A percentile compares a stretch with the other conserved stretches of the same genome.
Evolutionary conservation across 2,113 vertebrate species (phyloP).

Genomic region (Lota lota): DNA sequence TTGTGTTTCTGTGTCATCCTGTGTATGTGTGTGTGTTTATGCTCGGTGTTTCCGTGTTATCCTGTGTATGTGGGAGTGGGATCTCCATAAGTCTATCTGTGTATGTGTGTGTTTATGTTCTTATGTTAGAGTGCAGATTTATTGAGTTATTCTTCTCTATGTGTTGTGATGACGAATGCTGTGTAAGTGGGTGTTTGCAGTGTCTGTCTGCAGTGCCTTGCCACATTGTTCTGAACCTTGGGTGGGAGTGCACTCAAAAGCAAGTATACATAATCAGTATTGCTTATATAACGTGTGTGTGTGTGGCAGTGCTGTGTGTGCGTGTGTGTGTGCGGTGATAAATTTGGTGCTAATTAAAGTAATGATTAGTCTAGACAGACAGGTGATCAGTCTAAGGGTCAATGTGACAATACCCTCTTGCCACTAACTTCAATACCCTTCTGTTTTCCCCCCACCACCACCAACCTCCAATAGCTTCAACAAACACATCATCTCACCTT

Average conservation of each 20-base stretch:
- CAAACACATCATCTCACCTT: no score
- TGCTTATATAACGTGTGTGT: background rate
- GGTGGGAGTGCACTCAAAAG: constrained; percentile 4
- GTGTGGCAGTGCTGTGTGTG: background rate
- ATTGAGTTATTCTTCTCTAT: background rate
- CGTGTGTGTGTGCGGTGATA: background rate
- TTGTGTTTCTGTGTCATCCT: background rate
- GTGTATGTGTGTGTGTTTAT: background rate
- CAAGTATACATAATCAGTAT: constrained; percentile 1
- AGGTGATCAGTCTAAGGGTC: background rate
- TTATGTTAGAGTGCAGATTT: background rate
- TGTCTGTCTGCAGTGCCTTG: constrained; percentile 1
- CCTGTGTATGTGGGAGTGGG: background rate
- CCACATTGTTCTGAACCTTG: constrained; percentile 3
- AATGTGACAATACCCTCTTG: background rate
- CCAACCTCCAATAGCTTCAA: no score
- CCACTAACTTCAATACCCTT: no score
- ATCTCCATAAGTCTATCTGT: background rate
- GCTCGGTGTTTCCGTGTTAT: background rate
- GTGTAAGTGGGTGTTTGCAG: background rate
- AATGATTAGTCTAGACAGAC: constrained; percentile 3
- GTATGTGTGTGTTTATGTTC: background rate
- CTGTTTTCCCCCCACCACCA: no score
- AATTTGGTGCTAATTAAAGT: background rate
- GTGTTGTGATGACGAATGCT: background rate